phyloP scores from a whole-genome alignment of 1,140 invertebrate genomes.

The Drosophila santomea region DNA sequence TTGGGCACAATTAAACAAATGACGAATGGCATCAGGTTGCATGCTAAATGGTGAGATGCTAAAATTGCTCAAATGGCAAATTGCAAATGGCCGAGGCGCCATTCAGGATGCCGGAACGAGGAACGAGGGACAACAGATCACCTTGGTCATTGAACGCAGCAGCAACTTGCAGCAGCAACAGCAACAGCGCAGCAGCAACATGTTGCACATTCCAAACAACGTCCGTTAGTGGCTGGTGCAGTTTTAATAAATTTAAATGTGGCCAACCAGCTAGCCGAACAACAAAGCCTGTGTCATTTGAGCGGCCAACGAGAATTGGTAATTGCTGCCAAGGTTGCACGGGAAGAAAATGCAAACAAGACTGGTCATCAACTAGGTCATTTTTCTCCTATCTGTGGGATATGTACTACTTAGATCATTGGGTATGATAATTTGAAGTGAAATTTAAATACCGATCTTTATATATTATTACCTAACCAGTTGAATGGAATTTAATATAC shows the following conservation, averaged over 20 bases:
- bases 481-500: too few species aligned
- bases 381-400: not conserved
- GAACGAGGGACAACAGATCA: constrained; percentile 29
- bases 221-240: constrained; percentile 70
- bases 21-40: constrained; percentile 81
- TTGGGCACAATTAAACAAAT: constrained; percentile 79
- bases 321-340: constrained; percentile 58
- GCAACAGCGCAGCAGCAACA: constrained; percentile 50
- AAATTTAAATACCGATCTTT: not conserved
- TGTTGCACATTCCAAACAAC: constrained; percentile 57
- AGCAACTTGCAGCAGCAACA: constrained; percentile 8
- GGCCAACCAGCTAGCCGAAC: constrained; percentile 25
- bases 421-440: not conserved
- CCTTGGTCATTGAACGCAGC: constrained; percentile 66
- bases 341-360: constrained; percentile 23
- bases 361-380: not conserved
- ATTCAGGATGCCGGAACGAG: constrained; percentile 42
- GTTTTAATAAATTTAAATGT: constrained; percentile 84
- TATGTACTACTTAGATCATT: not conserved
- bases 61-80: constrained; percentile 39
- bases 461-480: too few species aligned
- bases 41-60: constrained; percentile 65
- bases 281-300: constrained; percentile 68
- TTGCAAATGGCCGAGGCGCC: constrained; percentile 48
- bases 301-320: constrained; percentile 74